Evolutionary conservation across 2,113 vertebrate species (phyloP).

Genomic region (Engystomops pustulosus): DNA sequence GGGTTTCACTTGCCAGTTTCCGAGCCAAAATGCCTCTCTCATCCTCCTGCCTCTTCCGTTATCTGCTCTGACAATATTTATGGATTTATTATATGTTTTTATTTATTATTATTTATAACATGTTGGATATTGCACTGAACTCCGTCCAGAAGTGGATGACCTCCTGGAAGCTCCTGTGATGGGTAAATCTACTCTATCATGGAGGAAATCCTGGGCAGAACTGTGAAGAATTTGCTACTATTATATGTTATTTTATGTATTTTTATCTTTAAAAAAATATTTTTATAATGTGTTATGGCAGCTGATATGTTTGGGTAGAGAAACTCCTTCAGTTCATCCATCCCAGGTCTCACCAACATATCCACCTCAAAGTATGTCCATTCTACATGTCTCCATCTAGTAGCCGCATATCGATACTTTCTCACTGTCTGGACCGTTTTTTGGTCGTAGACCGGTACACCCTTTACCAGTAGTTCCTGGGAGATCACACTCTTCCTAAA

Average conservation of each 20-base stretch:
- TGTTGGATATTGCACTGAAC: slow-evolving; percentile 13
- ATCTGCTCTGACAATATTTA: slow-evolving; percentile 18
- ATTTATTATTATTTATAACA: slow-evolving; percentile 22
- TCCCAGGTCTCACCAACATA: background rate
- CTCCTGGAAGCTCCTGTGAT: background rate
- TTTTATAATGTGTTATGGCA: background rate
- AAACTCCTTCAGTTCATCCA: background rate
- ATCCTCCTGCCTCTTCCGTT: background rate
- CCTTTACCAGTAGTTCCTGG: background rate
- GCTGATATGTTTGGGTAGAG: background rate
- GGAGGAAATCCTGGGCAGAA: background rate
- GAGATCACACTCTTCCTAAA: background rate
- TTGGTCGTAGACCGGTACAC: background rate
- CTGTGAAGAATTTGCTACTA: background rate
- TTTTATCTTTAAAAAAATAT: slow-evolving; percentile 5
- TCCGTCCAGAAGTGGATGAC: background rate
- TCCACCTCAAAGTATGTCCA: background rate
- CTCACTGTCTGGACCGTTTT: too few relatives aligned
- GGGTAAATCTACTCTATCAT: background rate
- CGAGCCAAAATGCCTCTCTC: background rate
- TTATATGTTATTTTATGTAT: background rate
- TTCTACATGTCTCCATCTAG: too few relatives aligned
- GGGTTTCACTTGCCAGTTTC: background rate
- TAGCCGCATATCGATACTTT: too few relatives aligned
- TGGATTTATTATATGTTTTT: background rate